Evolutionary conservation across 2,888 invertebrate genomes (phyloP), one percentile per base, ranked within the genome.

Genomic region (Aphidoletes aphidimyza): DNA sequence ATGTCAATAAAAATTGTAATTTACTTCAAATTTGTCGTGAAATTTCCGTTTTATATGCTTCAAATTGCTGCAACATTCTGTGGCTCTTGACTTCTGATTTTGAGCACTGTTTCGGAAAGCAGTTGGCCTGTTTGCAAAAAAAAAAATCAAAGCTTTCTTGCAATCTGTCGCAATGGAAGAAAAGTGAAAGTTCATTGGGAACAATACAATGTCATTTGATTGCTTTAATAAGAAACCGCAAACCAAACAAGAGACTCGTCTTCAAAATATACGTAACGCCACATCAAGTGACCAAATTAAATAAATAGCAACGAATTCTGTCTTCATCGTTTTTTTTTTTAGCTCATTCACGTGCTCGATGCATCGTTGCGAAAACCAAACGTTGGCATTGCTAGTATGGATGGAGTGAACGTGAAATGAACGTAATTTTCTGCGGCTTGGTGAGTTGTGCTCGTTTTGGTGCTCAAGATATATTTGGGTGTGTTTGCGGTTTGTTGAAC

Each of bases 211-310:
- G 34, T 69, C 69, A 69, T 69, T 69, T 69, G 69, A 69, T 69
- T 69, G 69, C 34, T 30, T 30, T 69, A 14, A 14, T 30, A 69
- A n/a, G 14, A 69, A 30, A 69, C 69, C 69, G 14, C 69, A 69
- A 69, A 69, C 69, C 30, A 69, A 69, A 69, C 69, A 69, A n/a
- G n/a, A 69, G 69, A 14, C 30, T 69, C 34, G 3, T 69, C 69
- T 69, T 69, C 14, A 69, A 69, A 47, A 69, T 14, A n/a, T 22
- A 22, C 54, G 11, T 69, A 26, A 6, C 30, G 34, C 69, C 34
- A 69, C 69, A 69, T 69, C 69, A 69, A 69, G 69, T 69, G 69
- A 69, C 69, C 81, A 81, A 81, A 81, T 81, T 37, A 81, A 81
- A 81, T 81, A 81, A 81, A 81, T 81, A 37, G 81, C 81, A n/a